phyloP scores from a whole-genome alignment of 2,888 invertebrate species.

The Aspidiotus rigidus region DNA sequence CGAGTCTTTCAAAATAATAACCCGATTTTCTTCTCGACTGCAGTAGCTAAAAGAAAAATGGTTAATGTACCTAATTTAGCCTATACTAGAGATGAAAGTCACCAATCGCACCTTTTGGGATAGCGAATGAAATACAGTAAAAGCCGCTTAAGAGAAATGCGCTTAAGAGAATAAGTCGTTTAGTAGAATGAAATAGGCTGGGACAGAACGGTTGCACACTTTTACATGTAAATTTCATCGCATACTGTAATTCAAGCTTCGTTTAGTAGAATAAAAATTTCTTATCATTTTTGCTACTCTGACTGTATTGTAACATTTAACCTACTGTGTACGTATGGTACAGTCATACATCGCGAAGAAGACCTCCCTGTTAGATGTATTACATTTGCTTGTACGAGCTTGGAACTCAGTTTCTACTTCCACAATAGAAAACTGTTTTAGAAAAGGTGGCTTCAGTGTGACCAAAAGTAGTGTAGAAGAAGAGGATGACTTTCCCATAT shows the following conservation, averaged over 20 bases:
- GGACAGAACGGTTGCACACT: background rate
- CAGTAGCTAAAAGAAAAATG: too few relatives aligned
- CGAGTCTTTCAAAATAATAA: too few relatives aligned
- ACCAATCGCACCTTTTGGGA: too few relatives aligned
- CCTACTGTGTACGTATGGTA: too few relatives aligned
- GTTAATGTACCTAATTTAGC: too few relatives aligned
- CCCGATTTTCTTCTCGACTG: too few relatives aligned
- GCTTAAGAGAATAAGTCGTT: constrained; percentile 4
- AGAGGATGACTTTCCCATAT: background rate
- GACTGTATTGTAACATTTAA: too few relatives aligned
- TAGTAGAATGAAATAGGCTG: constrained; percentile 4
- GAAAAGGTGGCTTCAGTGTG: constrained; percentile 4
- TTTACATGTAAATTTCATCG: background rate
- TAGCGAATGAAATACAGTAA: background rate
- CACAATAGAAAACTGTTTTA: constrained; percentile 2
- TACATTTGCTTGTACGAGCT: background rate
- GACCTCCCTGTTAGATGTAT: background rate
- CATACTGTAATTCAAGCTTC: background rate
- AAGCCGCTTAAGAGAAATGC: background rate
- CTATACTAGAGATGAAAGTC: too few relatives aligned
- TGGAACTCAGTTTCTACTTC: background rate
- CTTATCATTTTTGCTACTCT: too few relatives aligned
- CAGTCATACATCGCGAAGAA: background rate
- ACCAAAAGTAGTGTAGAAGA: background rate
- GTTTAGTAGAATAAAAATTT: constrained; percentile 1